Evolutionary conservation across 2,888 invertebrate species (phyloP).

Genomic region (Aphidoletes aphidimyza): DNA sequence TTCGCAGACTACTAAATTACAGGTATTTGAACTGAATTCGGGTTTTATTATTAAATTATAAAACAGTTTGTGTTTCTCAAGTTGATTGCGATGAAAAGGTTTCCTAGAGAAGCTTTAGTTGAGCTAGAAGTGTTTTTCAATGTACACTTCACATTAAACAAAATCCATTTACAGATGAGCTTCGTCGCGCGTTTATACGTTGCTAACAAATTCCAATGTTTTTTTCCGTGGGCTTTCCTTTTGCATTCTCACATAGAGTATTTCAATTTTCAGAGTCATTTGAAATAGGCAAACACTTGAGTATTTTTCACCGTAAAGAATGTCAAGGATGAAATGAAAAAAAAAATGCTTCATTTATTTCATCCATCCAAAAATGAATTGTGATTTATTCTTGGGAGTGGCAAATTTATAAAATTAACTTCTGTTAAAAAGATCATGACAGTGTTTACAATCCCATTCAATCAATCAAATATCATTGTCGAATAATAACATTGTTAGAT

Average conservation of each 20-base stretch:
- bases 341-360: background rate
- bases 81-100: background rate
- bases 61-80: background rate
- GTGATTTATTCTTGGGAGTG: constrained; percentile 7
- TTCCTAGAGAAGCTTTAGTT: background rate
- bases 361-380: background rate
- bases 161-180: background rate
- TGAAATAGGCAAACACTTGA: background rate
- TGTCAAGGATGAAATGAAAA: background rate
- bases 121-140: background rate
- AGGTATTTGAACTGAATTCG: constrained; percentile 65
- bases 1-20: constrained; percentile 69
- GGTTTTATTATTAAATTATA: constrained; percentile 4
- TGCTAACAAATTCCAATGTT: too few relatives aligned
- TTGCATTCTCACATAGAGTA: background rate
- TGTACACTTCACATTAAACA: background rate
- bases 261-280: background rate
- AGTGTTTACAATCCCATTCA: background rate
- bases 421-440: background rate
- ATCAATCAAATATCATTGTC: background rate
- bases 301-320: background rate
- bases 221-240: background rate
- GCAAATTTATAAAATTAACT: background rate
- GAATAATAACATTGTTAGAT: constrained; percentile 5
- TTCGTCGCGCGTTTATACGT: background rate